Evolutionary conservation across 2,113 vertebrate species (phyloP), one percentile per base, ranked within the genome.

Genomic region (Ochotona curzoniae): DNA sequence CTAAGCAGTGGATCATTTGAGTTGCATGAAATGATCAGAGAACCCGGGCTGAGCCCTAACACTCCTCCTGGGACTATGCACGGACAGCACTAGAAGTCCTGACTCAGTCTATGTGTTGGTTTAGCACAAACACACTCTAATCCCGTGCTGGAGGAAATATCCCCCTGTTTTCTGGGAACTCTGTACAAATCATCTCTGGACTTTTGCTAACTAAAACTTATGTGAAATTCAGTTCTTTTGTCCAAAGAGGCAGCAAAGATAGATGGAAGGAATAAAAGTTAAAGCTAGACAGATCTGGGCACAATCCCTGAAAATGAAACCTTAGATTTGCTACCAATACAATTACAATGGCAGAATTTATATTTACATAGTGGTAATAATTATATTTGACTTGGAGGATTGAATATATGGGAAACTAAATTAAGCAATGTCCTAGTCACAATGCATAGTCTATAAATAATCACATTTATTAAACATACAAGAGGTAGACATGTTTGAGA

Each of bases 31-130:
- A 57, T 51, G n/a, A 64, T 69, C 32, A 49, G 26, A 90, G 32
- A 44, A 80, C 8, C 44, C 81, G 35, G 10, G 8, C 26, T 51
- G 38, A 80, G 28, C 9, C 69, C 15, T 5, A 38, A 0, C 20
- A 13, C 83, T 69, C 69, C 83, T 89, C 71, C 17, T 80, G 81
- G 83, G 81, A 89, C 28, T 4, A 38, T 32, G 9, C 13, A 49
- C 80, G n/a, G 44, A 38, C 38, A 94, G 81, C 12, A 93, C 70
- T 63, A 57, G 60, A 35, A 67, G 93, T 91, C 51, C 83, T 91
- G 38, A 74, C 44, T 87, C 51, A 82, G 30, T n/a, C 69, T 64
- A 23, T 64, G 25, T 9, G 18, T 3, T 82, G 35, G 63, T 32
- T 71, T 32, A 86, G 54, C 26, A 93, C 66, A 89, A 30, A 92